These are phyloP conservation scores for Sycophila texana DNA, from an alignment of 2,888 invertebrate species.

Conservation along the genomic window DNA sequence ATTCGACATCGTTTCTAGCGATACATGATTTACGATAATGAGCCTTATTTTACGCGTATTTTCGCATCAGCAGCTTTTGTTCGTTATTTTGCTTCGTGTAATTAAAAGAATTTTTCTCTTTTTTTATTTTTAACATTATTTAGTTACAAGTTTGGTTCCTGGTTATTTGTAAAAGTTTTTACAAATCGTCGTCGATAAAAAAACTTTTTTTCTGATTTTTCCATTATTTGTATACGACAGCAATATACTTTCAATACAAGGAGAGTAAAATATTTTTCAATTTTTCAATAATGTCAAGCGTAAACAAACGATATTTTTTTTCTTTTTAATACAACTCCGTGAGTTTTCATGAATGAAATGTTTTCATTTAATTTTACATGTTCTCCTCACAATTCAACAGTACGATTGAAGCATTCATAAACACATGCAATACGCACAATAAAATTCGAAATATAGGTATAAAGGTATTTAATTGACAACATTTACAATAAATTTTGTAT, in stretches of 20 bases:
- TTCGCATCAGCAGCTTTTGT: not conserved
- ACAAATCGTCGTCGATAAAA: not conserved
- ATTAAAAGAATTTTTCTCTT: not conserved
- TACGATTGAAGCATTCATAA: not conserved
- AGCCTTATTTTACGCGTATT: conserved; percentile 30
- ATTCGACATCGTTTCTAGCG: conserved; percentile 15
- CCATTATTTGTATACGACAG: not conserved
- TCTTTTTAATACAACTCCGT: not conserved
- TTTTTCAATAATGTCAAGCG: not conserved
- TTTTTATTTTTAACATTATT: conserved; percentile 11
- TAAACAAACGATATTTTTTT: not conserved
- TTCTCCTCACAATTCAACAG: conserved; percentile 5
- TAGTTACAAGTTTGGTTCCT: conserved; percentile 16
- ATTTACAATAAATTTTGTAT: conserved; percentile 26
- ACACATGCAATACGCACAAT: not conserved
- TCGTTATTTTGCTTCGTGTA: not conserved
- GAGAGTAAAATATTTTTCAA: not conserved
- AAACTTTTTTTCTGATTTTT: not conserved
- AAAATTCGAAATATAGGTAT: conserved; percentile 20
- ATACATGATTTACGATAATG: conserved; percentile 20
- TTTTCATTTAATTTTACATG: not conserved
- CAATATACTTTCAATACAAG: conserved; percentile 28
- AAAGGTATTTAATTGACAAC: conserved; percentile 39
- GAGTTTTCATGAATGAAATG: not conserved
- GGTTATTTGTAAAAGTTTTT: conserved; percentile 11